Percentiles rank a stretch among this genome's conserved stretches.
These are phyloP conservation scores for Linurgus olivaceus DNA, from an alignment of 2,797 vertebrate genomes.

Conservation along the genomic window DNA sequence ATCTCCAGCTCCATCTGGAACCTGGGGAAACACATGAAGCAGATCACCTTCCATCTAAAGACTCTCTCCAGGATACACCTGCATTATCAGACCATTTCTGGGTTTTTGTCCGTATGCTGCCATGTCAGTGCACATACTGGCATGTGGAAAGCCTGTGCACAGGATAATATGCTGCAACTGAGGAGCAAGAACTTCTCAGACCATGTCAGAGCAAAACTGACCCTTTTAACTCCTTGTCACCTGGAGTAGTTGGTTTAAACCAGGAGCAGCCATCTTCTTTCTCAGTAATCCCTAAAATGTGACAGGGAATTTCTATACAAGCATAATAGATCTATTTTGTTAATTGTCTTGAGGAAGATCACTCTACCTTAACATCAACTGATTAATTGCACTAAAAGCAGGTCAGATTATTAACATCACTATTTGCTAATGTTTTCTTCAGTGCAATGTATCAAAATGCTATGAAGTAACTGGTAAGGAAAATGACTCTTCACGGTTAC, in stretches of 20 bases:
- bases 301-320: not conserved
- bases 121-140: rapidly evolving
- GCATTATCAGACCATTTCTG: not conserved
- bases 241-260: not conserved
- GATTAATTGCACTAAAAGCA: not conserved
- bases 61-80: not conserved
- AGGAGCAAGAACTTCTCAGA: not conserved
- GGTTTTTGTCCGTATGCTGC: not conserved
- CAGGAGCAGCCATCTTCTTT: not conserved
- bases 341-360: not conserved
- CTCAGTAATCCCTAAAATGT: not conserved
- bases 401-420: not conserved
- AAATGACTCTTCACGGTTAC: not conserved
- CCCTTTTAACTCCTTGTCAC: not conserved
- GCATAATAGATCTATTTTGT: not conserved
- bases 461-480: not conserved
- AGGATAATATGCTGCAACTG: not conserved
- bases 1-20: conserved; percentile 65
- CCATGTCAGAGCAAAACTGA: not conserved
- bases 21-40: conserved; percentile 44
- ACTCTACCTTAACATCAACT: not conserved
- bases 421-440: not conserved
- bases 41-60: not conserved
- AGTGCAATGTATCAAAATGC: not conserved
- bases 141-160: not conserved